Conservation (phyloP, 1,140 invertebrate genomes). For the Musca vetustissima region DNA sequence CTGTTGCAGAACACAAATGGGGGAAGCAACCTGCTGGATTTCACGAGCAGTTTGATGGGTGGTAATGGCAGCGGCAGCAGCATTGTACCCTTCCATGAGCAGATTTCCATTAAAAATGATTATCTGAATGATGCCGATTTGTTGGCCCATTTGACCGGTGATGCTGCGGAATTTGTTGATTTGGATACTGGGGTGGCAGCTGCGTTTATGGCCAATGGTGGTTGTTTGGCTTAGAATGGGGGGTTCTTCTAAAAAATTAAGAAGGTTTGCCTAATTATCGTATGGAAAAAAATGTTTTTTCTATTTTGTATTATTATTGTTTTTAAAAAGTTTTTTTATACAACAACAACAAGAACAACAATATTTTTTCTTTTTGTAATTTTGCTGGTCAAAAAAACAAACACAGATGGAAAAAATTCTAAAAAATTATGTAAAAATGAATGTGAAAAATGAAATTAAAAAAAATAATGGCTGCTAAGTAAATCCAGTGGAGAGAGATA, state of each 20-base stretch:
- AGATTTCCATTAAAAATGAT: constrained; percentile 48
- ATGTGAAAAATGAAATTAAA: too few species aligned
- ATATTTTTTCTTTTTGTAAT: neutral
- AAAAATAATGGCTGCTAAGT: too few species aligned
- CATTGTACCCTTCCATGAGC: constrained; percentile 36
- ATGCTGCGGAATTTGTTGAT: constrained; percentile 48
- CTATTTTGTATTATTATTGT: too few species aligned
- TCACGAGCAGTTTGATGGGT: constrained; percentile 33
- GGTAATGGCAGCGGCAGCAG: constrained; percentile 30
- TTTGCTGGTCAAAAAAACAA: constrained; percentile 18
- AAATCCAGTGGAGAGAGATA: too few species aligned
- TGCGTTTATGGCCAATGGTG: constrained; percentile 47
- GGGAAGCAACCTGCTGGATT: constrained; percentile 42
- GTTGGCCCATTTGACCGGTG: constrained; percentile 42
- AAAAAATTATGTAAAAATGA: too few species aligned
- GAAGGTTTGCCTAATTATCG: too few species aligned
- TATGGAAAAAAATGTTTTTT: too few species aligned
- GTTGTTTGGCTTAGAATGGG: constrained; percentile 41
- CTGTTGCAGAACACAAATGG: constrained; percentile 30
- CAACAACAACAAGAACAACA: neutral
- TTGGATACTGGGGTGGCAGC: constrained; percentile 45
- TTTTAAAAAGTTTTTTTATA: too few species aligned
- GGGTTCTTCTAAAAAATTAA: too few species aligned
- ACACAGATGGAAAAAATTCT: too few species aligned
- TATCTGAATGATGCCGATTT: constrained; percentile 41